These are phyloP conservation scores for Drosophila murphyi DNA, from an alignment of 1,140 invertebrate species.

Conservation along the genomic window DNA sequence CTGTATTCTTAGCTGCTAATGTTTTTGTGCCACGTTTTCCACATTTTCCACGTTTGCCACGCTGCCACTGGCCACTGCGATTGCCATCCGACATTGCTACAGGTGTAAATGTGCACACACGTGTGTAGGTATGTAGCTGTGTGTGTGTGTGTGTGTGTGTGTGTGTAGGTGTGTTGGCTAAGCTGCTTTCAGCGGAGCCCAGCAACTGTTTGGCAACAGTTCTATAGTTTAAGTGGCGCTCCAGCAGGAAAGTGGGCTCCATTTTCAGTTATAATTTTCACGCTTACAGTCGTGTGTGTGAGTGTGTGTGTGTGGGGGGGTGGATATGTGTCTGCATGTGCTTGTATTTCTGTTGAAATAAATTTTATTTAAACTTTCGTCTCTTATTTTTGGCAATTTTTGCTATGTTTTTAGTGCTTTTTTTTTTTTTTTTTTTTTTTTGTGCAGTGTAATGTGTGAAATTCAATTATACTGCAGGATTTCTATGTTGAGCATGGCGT, in stretches of 20 bases:
- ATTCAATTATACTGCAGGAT: conserved; percentile 80
- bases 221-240: conserved; percentile 30
- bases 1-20: conserved; percentile 64
- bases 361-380: conserved; percentile 82
- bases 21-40: conserved; percentile 40
- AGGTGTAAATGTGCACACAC: conserved; percentile 66
- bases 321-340: conserved; percentile 18
- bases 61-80: conserved; percentile 1
- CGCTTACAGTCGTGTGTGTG: conserved; percentile 53
- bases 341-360: conserved; percentile 79
- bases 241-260: conserved; percentile 11
- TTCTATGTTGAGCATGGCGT: conserved; percentile 73
- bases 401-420: conserved; percentile 17
- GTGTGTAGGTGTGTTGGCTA: conserved; percentile 7
- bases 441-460: conserved; percentile 71
- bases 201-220: conserved; percentile 37
- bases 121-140: background rate
- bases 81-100: conserved; percentile 65
- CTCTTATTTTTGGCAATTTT: conserved; percentile 56
- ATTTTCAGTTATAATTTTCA: conserved; percentile 66
- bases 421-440: conserved; percentile 43
- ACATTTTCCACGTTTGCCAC: background rate
- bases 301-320: conserved; percentile 30
- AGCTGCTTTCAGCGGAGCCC: conserved; percentile 34
- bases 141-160: background rate